A percentile compares a stretch with the other conserved stretches of the same genome.
phyloP scores from a whole-genome alignment of 1,140 invertebrate genomes.

The Calliopsis andreniformis region DNA sequence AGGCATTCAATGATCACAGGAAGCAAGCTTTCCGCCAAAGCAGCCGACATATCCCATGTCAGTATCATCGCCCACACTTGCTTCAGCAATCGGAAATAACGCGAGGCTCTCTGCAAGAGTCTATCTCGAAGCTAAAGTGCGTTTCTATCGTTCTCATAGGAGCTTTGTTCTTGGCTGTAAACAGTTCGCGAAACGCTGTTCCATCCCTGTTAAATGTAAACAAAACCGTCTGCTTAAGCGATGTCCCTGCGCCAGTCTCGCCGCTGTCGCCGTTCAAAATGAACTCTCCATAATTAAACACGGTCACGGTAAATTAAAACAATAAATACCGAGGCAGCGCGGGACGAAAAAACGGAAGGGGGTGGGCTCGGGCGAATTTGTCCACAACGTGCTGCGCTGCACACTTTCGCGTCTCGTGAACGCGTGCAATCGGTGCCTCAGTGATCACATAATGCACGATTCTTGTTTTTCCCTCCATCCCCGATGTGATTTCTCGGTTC shows the following conservation, averaged over 20 bases:
- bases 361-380: constrained; percentile 55
- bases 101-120: background rate
- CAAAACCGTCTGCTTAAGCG: constrained; percentile 51
- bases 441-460: constrained; percentile 27
- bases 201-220: constrained; percentile 43
- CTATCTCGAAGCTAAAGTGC: background rate
- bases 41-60: background rate
- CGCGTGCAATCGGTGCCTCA: constrained; percentile 10
- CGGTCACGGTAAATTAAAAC: constrained; percentile 76
- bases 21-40: background rate
- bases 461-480: constrained; percentile 17
- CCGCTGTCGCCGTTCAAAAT: constrained; percentile 69
- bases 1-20: no score
- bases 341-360: constrained; percentile 50
- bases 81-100: constrained; percentile 4
- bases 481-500: constrained; percentile 32
- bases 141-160: no score
- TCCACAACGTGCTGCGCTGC: constrained; percentile 32
- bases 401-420: background rate
- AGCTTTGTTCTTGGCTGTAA: background rate
- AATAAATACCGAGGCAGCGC: constrained; percentile 72
- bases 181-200: constrained; percentile 12
- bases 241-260: constrained; percentile 22
- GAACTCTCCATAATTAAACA: constrained; percentile 79
- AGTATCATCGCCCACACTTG: background rate